Conservation (phyloP, 2,888 invertebrate species). For the Carterocephalus palaemon region DNA sequence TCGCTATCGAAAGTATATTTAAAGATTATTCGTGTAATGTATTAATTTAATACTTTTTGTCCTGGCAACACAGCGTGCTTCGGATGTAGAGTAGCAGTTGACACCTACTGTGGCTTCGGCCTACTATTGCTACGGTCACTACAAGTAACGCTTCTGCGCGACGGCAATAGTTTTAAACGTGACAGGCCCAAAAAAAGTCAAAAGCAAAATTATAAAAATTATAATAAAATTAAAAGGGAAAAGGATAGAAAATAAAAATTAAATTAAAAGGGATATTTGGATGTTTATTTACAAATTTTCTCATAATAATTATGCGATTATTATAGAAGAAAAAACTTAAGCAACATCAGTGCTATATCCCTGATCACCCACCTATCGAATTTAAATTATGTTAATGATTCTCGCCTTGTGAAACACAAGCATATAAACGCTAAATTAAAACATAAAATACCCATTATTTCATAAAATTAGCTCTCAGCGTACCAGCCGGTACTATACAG, state of each 20-base stretch:
- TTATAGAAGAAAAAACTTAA: slow-evolving; percentile 70
- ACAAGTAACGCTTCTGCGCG: not conserved
- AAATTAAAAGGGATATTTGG: slow-evolving; percentile 76
- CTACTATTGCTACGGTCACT: slow-evolving; percentile 4
- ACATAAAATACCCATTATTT: slow-evolving; percentile 69
- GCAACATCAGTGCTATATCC: slow-evolving; percentile 66
- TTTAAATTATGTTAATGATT: slow-evolving; percentile 68
- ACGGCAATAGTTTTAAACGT: slow-evolving; percentile 32
- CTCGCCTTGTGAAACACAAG: slow-evolving; percentile 57
- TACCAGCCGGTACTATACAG: slow-evolving; percentile 47
- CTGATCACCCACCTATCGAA: slow-evolving; percentile 65
- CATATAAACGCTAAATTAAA: slow-evolving; percentile 62
- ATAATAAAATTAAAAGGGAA: slow-evolving; percentile 24
- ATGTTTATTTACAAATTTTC: slow-evolving; percentile 78
- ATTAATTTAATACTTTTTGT: no score
- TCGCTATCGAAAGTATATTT: no score
- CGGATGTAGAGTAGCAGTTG: no score
- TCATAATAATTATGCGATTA: slow-evolving; percentile 74
- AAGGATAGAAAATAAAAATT: slow-evolving; percentile 63
- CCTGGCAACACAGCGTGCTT: no score
- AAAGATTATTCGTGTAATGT: not conserved
- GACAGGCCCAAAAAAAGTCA: slow-evolving; percentile 42
- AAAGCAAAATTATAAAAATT: slow-evolving; percentile 4
- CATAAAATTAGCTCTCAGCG: slow-evolving; percentile 56
- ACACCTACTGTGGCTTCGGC: slow-evolving; percentile 3